Conservation (phyloP, 2,797 vertebrate genomes). For the Malurus splendens region DNA sequence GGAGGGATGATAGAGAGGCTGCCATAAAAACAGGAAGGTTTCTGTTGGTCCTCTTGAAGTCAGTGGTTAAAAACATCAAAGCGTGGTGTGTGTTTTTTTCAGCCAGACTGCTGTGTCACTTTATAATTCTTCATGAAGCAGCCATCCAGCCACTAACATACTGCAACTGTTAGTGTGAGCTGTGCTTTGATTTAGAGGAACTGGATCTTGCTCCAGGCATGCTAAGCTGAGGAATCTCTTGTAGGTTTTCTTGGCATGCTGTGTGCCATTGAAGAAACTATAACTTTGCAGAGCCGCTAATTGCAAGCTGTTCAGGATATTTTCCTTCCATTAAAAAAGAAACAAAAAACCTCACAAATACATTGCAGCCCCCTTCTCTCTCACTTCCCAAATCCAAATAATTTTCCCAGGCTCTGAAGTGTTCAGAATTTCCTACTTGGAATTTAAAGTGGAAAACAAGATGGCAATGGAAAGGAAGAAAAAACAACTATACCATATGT, state of each 20-base stretch:
- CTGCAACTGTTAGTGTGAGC: slow-evolving; percentile 40
- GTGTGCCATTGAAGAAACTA: slow-evolving; percentile 23
- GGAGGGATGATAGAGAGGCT: slow-evolving; percentile 44
- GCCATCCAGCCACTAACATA: slow-evolving; percentile 37
- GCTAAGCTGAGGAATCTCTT: slow-evolving; percentile 37
- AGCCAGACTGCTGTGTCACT: slow-evolving; percentile 56
- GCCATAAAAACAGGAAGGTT: slow-evolving; percentile 64
- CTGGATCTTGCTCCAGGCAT: slow-evolving; percentile 24
- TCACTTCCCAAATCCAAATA: neutral
- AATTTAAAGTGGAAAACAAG: slow-evolving; percentile 32
- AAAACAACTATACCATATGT: neutral
- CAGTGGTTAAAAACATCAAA: slow-evolving; percentile 60
- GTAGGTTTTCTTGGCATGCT: slow-evolving; percentile 25
- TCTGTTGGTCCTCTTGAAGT: slow-evolving; percentile 63
- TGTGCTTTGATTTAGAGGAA: slow-evolving; percentile 50
- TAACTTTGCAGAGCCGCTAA: slow-evolving; percentile 42
- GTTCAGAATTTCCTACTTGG: slow-evolving; percentile 15
- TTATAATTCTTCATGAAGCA: slow-evolving; percentile 63
- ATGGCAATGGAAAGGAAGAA: neutral
- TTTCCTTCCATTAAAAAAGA: slow-evolving; percentile 5
- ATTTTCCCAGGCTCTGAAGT: slow-evolving; percentile 14
- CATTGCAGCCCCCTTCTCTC: neutral
- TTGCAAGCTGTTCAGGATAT: slow-evolving; percentile 27
- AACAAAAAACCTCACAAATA: neutral
- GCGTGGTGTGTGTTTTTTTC: slow-evolving; percentile 1